phyloP scores from a whole-genome alignment of 2,888 invertebrate species.

The Cryptus viduatorius region DNA sequence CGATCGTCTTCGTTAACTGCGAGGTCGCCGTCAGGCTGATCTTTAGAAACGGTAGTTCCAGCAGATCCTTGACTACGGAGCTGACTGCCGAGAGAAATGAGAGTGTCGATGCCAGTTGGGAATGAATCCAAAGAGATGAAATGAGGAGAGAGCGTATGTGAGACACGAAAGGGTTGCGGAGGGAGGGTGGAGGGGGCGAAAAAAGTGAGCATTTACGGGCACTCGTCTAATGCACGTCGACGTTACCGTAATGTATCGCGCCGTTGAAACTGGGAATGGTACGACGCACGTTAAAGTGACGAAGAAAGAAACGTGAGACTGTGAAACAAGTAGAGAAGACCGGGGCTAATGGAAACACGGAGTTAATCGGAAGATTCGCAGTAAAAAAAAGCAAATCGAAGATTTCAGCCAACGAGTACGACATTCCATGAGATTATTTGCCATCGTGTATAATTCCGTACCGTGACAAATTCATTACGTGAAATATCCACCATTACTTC shows the following conservation, averaged over 20 bases:
- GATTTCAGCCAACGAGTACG: too few species aligned
- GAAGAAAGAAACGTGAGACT: not conserved
- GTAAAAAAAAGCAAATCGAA: too few species aligned
- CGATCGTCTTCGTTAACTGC: constrained; percentile 70
- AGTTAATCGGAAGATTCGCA: too few species aligned
- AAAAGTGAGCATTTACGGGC: not conserved
- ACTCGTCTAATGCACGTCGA: not conserved
- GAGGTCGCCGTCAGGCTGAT: constrained; percentile 67
- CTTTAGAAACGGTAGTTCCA: constrained; percentile 70
- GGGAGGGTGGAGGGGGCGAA: not conserved
- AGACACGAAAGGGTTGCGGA: constrained; percentile 40
- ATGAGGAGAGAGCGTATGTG: constrained; percentile 54
- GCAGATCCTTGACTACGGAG: constrained; percentile 48
- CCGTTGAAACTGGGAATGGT: not conserved
- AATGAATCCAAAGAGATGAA: constrained; percentile 52
- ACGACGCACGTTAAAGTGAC: not conserved
- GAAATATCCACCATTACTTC: too few species aligned
- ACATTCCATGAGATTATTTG: too few species aligned
- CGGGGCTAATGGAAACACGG: too few species aligned
- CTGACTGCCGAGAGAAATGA: constrained; percentile 45
- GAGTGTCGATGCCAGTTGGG: constrained; percentile 43
- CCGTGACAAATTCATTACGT: too few species aligned
- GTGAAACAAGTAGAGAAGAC: not conserved
- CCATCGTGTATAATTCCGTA: too few species aligned
- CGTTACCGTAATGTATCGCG: not conserved